Percentiles rank a stretch among this genome's conserved stretches.
These are phyloP conservation scores for Stictocephala bisonia DNA, from an alignment of 2,888 invertebrate species.

Conservation along the genomic window DNA sequence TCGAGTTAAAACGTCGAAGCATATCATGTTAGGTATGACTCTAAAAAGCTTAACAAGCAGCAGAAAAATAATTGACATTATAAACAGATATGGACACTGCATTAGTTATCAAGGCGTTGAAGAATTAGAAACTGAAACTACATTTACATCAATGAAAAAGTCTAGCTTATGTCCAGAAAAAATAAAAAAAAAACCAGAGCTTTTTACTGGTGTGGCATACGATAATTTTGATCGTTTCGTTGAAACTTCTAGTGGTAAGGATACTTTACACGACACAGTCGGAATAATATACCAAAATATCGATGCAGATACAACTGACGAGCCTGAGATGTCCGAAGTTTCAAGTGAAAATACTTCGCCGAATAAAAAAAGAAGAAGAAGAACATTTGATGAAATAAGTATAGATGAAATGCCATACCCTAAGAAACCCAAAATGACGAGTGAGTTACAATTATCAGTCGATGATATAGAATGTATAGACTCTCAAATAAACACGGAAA, in stretches of 20 bases:
- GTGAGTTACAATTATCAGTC: constrained; percentile 50
- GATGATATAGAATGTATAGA: constrained; percentile 51
- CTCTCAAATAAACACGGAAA: constrained; percentile 25
- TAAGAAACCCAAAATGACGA: constrained; percentile 56
- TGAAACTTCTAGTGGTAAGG: constrained; percentile 41
- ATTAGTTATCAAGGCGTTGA: constrained; percentile 59
- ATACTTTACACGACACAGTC: constrained; percentile 43
- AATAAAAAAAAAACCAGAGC: constrained; percentile 50
- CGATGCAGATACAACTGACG: not conserved
- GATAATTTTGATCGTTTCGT: constrained; percentile 46
- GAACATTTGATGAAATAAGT: constrained; percentile 47
- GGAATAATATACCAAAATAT: constrained; percentile 37
- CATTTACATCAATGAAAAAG: constrained; percentile 54
- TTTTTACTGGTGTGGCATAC: constrained; percentile 55
- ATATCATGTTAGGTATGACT: constrained; percentile 60
- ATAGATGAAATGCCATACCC: constrained; percentile 12
- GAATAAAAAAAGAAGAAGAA: constrained; percentile 43
- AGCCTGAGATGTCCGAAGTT: not conserved
- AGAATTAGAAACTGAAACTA: constrained; percentile 62
- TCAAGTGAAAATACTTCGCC: not conserved
- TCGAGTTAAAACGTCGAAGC: constrained; percentile 58
- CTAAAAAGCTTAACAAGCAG: no score
- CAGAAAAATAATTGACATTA: constrained; percentile 52
- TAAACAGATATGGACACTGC: constrained; percentile 62
- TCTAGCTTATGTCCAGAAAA: constrained; percentile 56